A percentile compares a stretch with the other conserved stretches of the same genome.
These are phyloP conservation scores for Chalcis sispes DNA, from an alignment of 2,888 invertebrate genomes.

Conservation along the genomic window DNA sequence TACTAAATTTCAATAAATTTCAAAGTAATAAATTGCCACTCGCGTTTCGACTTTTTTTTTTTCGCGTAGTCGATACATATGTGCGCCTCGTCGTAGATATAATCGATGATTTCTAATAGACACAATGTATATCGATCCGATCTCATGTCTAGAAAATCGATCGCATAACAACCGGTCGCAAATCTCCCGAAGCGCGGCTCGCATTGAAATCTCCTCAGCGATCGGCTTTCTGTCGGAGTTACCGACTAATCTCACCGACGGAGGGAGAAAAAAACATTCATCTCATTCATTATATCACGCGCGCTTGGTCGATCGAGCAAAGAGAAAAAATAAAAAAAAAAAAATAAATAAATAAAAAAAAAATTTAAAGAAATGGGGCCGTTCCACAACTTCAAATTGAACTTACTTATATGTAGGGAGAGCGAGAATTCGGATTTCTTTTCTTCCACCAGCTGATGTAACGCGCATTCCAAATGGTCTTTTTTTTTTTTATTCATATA, in stretches of 20 bases:
- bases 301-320: background rate
- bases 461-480: conserved; percentile 16
- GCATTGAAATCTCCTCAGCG: conserved; percentile 45
- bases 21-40: background rate
- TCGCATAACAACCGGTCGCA: conserved; percentile 38
- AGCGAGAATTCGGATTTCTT: conserved; percentile 45
- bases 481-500: background rate
- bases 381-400: conserved; percentile 38
- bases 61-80: background rate
- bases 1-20: background rate
- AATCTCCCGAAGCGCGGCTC: conserved; percentile 25
- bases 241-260: background rate
- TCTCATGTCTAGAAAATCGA: conserved; percentile 39
- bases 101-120: conserved; percentile 17
- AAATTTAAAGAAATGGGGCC: conserved; percentile 49
- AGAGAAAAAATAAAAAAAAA: background rate
- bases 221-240: conserved; percentile 2
- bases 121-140: conserved; percentile 22
- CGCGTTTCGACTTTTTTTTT: background rate
- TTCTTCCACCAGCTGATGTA: conserved; percentile 24
- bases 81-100: background rate
- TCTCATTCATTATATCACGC: conserved; percentile 51
- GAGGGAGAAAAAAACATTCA: conserved; percentile 17
- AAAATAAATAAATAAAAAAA: too few relatives aligned
- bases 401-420: background rate